Evolutionary conservation across 2,888 invertebrate genomes (phyloP), one percentile per base, ranked within the genome.

Genomic region (Alloplasta piceator): DNA sequence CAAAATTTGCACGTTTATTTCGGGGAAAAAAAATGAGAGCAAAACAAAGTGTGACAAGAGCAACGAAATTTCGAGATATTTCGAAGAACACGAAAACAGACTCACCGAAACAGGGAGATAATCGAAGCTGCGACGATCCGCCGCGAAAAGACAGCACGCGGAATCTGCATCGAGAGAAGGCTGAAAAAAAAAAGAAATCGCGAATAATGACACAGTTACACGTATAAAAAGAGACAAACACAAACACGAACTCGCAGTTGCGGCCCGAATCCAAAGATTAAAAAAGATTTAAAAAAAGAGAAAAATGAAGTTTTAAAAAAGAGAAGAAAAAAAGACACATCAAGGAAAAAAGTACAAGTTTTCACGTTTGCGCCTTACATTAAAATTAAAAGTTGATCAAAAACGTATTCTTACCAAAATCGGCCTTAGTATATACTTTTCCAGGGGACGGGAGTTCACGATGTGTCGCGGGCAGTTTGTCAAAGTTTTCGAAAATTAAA

Each of bases 281-380:
- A 46, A 73, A 61, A 67, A 66, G 61, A 67, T 26, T 26, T 26
- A 26, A 26, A 26, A 26, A 26, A 12, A 43, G 36, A 46, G 52
- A 56, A 26, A 9, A 41, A 36, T 5, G 14, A 14, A 83, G 68
- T 89, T 90, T 16, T 5, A 55, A 55, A 61, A 68, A 68, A 56
- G n/a, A 41, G 56, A 39, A 10, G 38, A 67, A 74, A 79, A 84
- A 81, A 91, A 89, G 90, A 91, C 91, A 91, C 91, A 91, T 91
- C 90, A 90, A 90, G 91, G 90, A 91, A 91, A 90, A 91, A 91
- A 91, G 91, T 91, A 91, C 91, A 91, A 91, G 90, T 91, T 91
- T 91, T 91, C 91, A 91, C 91, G 91, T 91, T 89, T 91, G 91
- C 91, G 91, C 91, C 91, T 91, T 91, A 91, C 89, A 91, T 90